These are phyloP conservation scores for Elysia chlorotica DNA, from an alignment of 1,140 invertebrate species.

Conservation along the genomic window DNA sequence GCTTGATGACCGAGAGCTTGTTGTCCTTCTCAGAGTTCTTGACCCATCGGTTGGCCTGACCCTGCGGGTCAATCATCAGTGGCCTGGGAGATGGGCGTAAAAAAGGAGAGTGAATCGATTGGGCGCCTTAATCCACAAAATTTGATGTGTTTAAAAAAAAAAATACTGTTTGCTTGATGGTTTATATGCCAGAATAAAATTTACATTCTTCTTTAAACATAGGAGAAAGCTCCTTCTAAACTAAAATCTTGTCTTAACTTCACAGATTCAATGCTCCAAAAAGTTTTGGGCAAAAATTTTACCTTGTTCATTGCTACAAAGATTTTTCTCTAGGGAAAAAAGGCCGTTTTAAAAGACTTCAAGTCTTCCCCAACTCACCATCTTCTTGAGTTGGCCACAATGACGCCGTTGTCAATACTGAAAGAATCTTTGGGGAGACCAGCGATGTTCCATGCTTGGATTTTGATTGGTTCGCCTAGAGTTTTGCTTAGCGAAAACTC, in stretches of 20 bases:
- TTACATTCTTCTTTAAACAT: no score
- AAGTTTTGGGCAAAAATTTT: no score
- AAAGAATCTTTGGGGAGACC: conserved; percentile 87
- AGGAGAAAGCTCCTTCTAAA: no score
- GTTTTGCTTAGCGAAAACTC: conserved; percentile 77
- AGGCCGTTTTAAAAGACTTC: neutral
- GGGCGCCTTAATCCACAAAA: neutral
- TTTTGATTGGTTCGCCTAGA: conserved; percentile 82
- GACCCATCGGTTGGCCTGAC: conserved; percentile 89
- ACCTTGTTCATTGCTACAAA: no score
- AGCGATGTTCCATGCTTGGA: conserved; percentile 84
- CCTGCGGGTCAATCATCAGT: conserved; percentile 94
- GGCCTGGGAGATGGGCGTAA: conserved; percentile 70
- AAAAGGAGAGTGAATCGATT: conserved; percentile 10
- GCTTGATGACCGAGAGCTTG: conserved; percentile 55
- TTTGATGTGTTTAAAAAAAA: no score
- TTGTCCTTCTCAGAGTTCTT: conserved; percentile 85
- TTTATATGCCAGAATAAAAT: no score
- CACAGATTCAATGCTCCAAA: no score
- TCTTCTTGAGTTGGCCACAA: conserved; percentile 79
- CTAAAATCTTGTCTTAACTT: no score
- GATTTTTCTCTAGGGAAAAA: neutral
- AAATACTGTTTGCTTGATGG: no score
- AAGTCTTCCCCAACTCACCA: conserved; percentile 66
- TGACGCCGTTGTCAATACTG: conserved; percentile 91